Percentiles rank a stretch among this genome's conserved stretches.
These are phyloP conservation scores for Lamellibrachia luymesi DNA, from an alignment of 1,140 invertebrate species.

Conservation along the genomic window DNA sequence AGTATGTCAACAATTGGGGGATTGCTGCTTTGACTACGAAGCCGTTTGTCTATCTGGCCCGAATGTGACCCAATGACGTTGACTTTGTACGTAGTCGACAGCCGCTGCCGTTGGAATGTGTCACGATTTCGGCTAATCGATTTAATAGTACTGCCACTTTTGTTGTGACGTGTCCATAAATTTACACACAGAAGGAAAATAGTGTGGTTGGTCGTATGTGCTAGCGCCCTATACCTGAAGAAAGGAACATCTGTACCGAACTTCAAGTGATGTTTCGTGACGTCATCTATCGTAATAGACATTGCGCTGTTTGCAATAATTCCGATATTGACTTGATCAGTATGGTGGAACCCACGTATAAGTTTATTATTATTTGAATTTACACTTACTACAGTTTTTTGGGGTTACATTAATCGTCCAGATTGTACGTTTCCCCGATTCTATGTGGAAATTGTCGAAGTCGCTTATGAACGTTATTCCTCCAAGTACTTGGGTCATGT, in stretches of 20 bases:
- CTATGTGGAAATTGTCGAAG: too few species aligned
- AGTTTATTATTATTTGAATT: too few species aligned
- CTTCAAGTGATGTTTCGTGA: too few species aligned
- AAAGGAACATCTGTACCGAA: too few species aligned
- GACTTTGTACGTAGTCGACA: not conserved
- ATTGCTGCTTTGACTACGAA: conserved; percentile 9
- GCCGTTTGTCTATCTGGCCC: not conserved
- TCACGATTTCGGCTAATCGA: not conserved
- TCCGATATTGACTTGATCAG: too few species aligned
- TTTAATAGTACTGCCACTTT: not conserved
- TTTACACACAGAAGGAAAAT: not conserved
- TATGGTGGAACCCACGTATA: not conserved
- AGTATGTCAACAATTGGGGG: not conserved
- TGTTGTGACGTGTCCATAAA: not conserved
- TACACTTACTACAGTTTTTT: too few species aligned
- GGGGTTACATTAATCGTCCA: too few species aligned
- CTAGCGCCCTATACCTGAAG: too few species aligned
- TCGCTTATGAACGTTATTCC: too few species aligned
- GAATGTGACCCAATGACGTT: not conserved
- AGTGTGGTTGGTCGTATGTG: too few species aligned
- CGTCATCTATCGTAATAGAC: not conserved
- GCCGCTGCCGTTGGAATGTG: not conserved
- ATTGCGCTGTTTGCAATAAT: not conserved
- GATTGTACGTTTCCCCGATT: too few species aligned
- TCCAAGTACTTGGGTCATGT: too few species aligned